Percentiles rank a stretch among this genome's conserved stretches.
These are phyloP conservation scores for Acleris literana DNA, from an alignment of 2,888 invertebrate species.

Conservation along the genomic window DNA sequence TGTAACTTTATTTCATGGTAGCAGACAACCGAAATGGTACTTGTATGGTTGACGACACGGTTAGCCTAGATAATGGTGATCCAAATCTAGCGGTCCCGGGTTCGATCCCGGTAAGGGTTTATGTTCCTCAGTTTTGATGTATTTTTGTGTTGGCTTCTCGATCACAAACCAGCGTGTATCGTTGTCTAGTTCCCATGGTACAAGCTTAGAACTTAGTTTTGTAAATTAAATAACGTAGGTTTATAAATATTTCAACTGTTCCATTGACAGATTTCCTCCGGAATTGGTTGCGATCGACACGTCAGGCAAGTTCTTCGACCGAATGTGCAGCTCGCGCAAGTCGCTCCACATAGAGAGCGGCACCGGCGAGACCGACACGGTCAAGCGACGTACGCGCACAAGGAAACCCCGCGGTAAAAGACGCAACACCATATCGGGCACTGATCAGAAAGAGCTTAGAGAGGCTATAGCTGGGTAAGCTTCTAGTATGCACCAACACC, in stretches of 20 bases:
- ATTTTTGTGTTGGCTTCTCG: too few relatives aligned
- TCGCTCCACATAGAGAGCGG: constrained; percentile 86
- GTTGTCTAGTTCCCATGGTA: too few relatives aligned
- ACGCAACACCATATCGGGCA: constrained; percentile 95
- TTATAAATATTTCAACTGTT: background rate
- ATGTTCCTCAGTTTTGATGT: too few relatives aligned
- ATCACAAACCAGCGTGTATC: too few relatives aligned
- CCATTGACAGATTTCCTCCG: constrained; percentile 89
- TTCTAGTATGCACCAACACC: constrained; percentile 76
- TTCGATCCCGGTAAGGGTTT: too few relatives aligned
- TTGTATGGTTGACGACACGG: too few relatives aligned
- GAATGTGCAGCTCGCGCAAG: constrained; percentile 93
- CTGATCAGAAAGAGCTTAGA: constrained; percentile 94
- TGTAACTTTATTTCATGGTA: background rate
- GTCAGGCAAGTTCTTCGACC: constrained; percentile 93
- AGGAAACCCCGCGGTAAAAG: constrained; percentile 91
- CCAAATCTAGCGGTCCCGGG: too few relatives aligned
- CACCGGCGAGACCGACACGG: constrained; percentile 83
- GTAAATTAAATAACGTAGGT: too few relatives aligned
- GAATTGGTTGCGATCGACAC: constrained; percentile 95
- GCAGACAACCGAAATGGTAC: too few relatives aligned
- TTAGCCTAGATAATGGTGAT: too few relatives aligned
- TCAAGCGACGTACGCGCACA: constrained; percentile 88
- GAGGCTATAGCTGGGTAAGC: constrained; percentile 93
- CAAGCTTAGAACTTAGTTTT: too few relatives aligned